Conservation (phyloP, 2,888 invertebrate genomes). For the Diaprepes abbreviatus region DNA sequence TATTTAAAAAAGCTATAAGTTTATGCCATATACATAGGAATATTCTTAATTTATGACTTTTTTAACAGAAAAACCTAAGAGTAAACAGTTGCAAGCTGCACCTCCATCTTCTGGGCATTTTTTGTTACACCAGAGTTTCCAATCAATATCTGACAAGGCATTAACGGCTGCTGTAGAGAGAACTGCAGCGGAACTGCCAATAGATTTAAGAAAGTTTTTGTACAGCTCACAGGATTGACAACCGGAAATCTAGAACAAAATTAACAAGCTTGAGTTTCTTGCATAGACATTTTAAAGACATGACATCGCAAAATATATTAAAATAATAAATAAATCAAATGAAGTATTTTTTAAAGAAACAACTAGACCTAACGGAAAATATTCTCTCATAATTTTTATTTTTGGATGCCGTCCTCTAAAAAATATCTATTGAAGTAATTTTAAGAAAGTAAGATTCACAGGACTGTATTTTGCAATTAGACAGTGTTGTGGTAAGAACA, state of each 20-base stretch:
- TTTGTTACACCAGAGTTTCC: slow-evolving; percentile 3
- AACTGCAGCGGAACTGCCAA: background rate
- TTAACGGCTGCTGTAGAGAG: background rate
- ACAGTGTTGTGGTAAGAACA: no score
- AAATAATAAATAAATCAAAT: no score
- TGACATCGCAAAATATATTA: no score
- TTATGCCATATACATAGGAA: background rate
- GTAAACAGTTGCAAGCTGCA: slow-evolving; percentile 4
- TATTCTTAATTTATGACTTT: background rate
- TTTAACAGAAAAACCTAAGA: background rate
- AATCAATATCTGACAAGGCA: background rate
- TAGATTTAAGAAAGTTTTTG: background rate
- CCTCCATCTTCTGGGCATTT: slow-evolving; percentile 7
- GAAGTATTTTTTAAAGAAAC: no score
- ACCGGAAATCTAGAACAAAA: slow-evolving; percentile 12
- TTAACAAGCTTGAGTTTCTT: background rate
- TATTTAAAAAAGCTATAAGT: background rate
- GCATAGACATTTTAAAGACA: no score
- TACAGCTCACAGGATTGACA: slow-evolving; percentile 17
- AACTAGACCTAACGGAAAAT: no score
- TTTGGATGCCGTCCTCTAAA: no score
- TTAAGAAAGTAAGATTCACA: no score
- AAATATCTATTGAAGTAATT: no score
- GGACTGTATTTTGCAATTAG: no score
- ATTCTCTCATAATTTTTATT: no score